Conservation (phyloP, 2,797 vertebrate species). For the Cetoscarus ocellatus region DNA sequence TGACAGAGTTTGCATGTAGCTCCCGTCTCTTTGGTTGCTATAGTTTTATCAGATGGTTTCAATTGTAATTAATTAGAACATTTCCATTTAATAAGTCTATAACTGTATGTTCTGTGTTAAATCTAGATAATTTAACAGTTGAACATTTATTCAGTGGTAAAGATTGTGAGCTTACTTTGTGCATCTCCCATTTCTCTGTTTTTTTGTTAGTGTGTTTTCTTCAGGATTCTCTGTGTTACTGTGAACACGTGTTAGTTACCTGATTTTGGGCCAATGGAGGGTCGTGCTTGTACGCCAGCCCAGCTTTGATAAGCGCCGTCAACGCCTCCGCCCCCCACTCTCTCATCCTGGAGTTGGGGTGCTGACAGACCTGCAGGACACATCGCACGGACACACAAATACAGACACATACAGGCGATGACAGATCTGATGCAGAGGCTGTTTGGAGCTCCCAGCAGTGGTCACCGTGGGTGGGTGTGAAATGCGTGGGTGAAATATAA, state of each 20-base stretch:
- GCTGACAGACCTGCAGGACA: conserved; percentile 94
- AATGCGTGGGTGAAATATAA: conserved; percentile 48
- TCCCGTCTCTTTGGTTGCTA: too few relatives aligned
- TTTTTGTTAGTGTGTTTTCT: neutral
- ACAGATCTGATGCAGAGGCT: conserved; percentile 40
- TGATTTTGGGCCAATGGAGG: conserved; percentile 94
- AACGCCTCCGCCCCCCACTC: conserved; percentile 99
- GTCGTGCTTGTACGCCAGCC: conserved; percentile 93
- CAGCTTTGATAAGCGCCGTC: conserved; percentile 97
- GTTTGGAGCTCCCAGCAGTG: conserved; percentile 30
- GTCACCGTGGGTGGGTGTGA: conserved; percentile 39
- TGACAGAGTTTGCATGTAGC: too few relatives aligned
- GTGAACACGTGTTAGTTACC: conserved; percentile 77
- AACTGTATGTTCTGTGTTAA: too few relatives aligned
- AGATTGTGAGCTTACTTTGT: too few relatives aligned
- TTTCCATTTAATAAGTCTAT: too few relatives aligned
- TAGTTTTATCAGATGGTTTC: too few relatives aligned
- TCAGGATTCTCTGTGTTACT: neutral
- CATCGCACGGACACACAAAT: conserved; percentile 56
- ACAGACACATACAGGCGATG: conserved; percentile 34
- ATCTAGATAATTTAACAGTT: too few relatives aligned
- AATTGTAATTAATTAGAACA: too few relatives aligned
- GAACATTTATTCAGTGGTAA: neutral
- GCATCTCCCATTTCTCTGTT: too few relatives aligned
- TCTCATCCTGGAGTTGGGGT: conserved; percentile 97